These are phyloP conservation scores for Dolichomitus sp. DNA, from an alignment of 2,888 invertebrate genomes.

Conservation along the genomic window DNA sequence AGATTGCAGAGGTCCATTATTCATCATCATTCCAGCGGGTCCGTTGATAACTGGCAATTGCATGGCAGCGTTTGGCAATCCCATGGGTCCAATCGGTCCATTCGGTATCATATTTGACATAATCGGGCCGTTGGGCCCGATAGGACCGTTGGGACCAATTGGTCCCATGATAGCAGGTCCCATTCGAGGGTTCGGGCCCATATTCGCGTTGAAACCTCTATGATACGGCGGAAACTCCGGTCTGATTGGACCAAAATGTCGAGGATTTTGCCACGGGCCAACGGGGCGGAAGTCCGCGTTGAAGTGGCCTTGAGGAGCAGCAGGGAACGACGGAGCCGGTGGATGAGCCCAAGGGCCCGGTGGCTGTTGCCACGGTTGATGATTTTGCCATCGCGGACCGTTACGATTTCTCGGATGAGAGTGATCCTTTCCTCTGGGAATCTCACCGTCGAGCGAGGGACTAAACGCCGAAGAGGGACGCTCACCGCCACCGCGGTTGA, in stretches of 20 bases:
- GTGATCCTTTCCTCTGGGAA: conserved; percentile 81
- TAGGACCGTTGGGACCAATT: conserved; percentile 72
- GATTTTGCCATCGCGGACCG: conserved; percentile 80
- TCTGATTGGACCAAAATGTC: conserved; percentile 82
- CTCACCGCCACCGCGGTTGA: conserved; percentile 71
- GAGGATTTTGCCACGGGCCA: conserved; percentile 83
- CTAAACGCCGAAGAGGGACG: conserved; percentile 73
- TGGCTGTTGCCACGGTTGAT: conserved; percentile 81
- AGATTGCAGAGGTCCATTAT: conserved; percentile 74
- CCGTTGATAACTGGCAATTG: conserved; percentile 75
- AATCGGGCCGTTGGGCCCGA: conserved; percentile 72
- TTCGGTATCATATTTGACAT: conserved; percentile 76
- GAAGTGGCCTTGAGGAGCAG: conserved; percentile 80
- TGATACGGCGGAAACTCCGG: conserved; percentile 82
- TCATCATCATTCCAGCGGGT: conserved; percentile 75
- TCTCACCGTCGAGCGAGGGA: conserved; percentile 83
- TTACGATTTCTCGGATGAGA: conserved; percentile 83
- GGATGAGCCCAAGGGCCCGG: conserved; percentile 80
- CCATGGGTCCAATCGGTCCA: conserved; percentile 76
- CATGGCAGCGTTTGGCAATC: conserved; percentile 72
- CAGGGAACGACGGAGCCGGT: conserved; percentile 82
- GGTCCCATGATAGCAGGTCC: conserved; percentile 76
- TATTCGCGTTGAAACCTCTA: conserved; percentile 78
- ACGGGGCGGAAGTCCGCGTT: conserved; percentile 80
- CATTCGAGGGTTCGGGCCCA: conserved; percentile 78